Evolutionary conservation across 2,797 vertebrate genomes (phyloP).

Genomic region (Cygnus olor): DNA sequence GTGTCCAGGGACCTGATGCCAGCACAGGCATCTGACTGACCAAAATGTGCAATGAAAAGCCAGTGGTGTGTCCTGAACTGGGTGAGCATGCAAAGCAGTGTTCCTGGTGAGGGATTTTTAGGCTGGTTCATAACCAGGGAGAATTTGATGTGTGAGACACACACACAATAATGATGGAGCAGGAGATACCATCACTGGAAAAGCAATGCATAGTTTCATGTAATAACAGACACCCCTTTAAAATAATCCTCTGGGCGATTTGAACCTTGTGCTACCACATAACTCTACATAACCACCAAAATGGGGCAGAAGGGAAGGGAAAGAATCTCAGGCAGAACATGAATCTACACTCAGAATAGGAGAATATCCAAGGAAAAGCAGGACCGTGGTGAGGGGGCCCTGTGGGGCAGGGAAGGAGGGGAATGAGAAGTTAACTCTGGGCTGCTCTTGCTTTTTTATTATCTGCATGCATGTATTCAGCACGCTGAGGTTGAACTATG

Average conservation of each 20-base stretch:
- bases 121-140: not conserved
- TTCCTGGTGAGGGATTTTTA: not conserved
- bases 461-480: rapidly evolving
- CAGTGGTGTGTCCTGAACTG: not conserved
- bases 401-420: not conserved
- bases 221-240: not conserved
- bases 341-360: not conserved
- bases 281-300: not conserved
- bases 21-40: not conserved
- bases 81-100: not conserved
- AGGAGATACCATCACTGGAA: not conserved
- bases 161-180: not conserved
- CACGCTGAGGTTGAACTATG: rapidly evolving
- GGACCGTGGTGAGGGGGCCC: not conserved
- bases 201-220: not conserved
- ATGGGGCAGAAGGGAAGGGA: not conserved
- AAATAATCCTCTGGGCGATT: not conserved
- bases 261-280: not conserved
- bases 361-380: not conserved
- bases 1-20: not conserved
- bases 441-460: not conserved
- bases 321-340: not conserved
- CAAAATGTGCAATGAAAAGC: not conserved
- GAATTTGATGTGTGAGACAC: not conserved
- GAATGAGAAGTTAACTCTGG: not conserved